These are phyloP conservation scores for Sisyra nigra DNA, from an alignment of 2,888 invertebrate genomes.

Conservation along the genomic window DNA sequence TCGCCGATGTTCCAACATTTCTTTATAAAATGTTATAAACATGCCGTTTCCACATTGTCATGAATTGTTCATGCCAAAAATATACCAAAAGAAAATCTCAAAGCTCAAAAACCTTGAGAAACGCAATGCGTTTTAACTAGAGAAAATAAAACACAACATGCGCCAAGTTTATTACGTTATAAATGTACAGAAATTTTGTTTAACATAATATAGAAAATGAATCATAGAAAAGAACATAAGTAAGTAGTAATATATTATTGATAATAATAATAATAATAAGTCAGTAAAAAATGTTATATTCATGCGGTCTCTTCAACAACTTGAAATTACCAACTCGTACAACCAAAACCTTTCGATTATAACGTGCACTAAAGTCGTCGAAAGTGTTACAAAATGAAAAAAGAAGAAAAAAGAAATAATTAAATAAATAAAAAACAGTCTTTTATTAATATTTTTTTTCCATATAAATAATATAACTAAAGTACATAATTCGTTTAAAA, in stretches of 20 bases:
- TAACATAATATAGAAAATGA: too few species aligned
- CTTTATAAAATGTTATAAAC: not conserved
- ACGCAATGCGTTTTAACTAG: too few species aligned
- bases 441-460: not conserved
- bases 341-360: too few species aligned
- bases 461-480: not conserved
- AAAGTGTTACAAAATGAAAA: not conserved
- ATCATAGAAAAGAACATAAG: not conserved
- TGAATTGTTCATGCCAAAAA: not conserved
- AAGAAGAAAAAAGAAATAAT: not conserved
- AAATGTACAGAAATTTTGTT: too few species aligned
- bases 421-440: not conserved
- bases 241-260: too few species aligned
- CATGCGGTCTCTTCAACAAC: too few species aligned
- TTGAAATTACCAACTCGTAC: too few species aligned
- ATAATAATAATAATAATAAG: too few species aligned
- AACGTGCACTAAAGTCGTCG: not conserved
- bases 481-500: not conserved
- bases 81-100: not conserved
- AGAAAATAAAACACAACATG: too few species aligned
- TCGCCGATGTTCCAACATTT: not conserved
- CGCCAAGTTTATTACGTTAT: too few species aligned
- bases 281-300: too few species aligned
- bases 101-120: too few species aligned
- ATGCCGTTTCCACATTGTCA: not conserved